These are phyloP conservation scores for Saxicola maurus DNA, from an alignment of 2,797 vertebrate species.

Conservation along the genomic window DNA sequence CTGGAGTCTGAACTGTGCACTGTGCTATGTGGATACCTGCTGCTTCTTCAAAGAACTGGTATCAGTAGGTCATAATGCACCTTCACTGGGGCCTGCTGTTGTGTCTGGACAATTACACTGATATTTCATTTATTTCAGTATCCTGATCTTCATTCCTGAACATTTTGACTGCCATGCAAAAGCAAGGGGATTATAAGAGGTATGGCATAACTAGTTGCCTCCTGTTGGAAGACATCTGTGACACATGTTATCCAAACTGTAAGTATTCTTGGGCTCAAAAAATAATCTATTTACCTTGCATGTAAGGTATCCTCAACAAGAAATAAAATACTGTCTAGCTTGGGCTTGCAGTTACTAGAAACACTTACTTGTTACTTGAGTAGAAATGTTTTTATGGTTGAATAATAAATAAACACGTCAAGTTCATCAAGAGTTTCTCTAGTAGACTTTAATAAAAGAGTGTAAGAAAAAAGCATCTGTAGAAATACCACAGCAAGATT, in stretches of 20 bases:
- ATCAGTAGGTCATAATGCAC: neutral
- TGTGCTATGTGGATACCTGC: neutral
- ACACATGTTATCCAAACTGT: neutral
- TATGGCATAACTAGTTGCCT: neutral
- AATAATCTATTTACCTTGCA: neutral
- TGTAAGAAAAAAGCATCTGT: neutral
- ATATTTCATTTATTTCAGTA: neutral
- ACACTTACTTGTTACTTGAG: neutral
- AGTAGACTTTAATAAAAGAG: constrained; percentile 15
- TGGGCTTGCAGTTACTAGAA: neutral
- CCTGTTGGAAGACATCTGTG: neutral
- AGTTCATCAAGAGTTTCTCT: neutral
- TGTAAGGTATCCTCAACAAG: neutral
- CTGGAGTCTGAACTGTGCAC: neutral
- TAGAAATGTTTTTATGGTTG: neutral
- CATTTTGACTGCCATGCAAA: neutral
- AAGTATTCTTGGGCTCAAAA: neutral
- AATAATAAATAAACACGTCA: neutral
- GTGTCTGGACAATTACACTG: neutral
- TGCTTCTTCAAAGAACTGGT: neutral
- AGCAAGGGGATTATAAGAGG: neutral
- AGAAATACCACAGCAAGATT: neutral
- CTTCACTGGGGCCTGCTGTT: neutral
- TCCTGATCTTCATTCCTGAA: neutral
- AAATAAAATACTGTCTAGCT: neutral